Evolutionary conservation across 1,140 invertebrate genomes (phyloP).

Genomic region (Nasonia vitripennis): DNA sequence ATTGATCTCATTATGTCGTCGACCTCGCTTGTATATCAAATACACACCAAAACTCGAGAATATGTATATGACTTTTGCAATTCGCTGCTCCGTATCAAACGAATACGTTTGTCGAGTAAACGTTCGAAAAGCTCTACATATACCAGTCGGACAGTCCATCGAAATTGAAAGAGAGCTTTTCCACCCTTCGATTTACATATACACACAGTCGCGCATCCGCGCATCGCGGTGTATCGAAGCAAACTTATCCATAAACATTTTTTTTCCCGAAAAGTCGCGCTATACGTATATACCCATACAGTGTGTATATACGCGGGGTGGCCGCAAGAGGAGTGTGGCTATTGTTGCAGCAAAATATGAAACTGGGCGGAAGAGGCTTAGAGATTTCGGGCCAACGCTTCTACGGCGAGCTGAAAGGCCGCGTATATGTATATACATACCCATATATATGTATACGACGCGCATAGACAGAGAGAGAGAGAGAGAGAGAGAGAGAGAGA

Average conservation of each 20-base stretch:
- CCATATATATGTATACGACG: constrained; percentile 30
- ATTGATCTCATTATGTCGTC: no score
- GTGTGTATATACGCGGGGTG: neutral
- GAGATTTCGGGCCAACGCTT: constrained; percentile 51
- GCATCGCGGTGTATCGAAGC: no score
- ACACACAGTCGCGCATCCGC: neutral
- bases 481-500: constrained; percentile 27
- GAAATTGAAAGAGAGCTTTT: neutral
- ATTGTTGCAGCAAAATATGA: constrained; percentile 62
- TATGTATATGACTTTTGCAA: no score
- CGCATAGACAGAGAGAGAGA: constrained; percentile 34
- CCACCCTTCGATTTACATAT: neutral
- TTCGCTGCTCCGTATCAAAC: no score
- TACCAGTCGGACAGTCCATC: neutral
- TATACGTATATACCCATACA: neutral
- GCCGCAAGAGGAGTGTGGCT: constrained; percentile 16
- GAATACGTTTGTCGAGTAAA: no score
- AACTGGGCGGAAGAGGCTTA: constrained; percentile 54
- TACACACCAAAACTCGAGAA: no score
- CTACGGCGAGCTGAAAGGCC: constrained; percentile 62
- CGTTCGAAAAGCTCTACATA: no score
- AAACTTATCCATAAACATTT: neutral
- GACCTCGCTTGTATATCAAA: no score
- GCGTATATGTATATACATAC: constrained; percentile 54
- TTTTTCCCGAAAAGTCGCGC: constrained; percentile 25